These are phyloP conservation scores for Drosophila novamexicana DNA, from an alignment of 1,140 invertebrate genomes.

Conservation along the genomic window DNA sequence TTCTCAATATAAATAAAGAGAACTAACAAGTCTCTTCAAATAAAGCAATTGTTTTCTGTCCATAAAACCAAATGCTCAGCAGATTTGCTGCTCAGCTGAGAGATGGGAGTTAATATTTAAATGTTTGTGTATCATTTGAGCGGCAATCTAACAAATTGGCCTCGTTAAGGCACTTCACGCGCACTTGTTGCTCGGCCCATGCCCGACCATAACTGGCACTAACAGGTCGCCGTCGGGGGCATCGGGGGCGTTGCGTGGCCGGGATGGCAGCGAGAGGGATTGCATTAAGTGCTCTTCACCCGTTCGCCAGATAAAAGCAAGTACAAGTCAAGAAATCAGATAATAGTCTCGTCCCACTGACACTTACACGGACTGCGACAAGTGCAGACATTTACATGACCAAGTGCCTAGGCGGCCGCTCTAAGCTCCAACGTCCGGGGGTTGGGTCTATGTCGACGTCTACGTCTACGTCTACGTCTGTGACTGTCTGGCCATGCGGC, in stretches of 20 bases:
- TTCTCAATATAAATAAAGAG: too few relatives aligned
- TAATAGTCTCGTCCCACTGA: slow-evolving; percentile 55
- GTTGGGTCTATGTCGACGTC: not conserved
- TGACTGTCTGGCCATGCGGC: slow-evolving; percentile 5
- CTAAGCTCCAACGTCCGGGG: slow-evolving; percentile 9
- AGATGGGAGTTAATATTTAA: slow-evolving; percentile 16
- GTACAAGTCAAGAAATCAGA: slow-evolving; percentile 74
- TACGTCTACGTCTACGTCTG: not conserved
- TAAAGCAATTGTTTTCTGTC: not conserved
- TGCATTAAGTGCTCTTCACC: slow-evolving; percentile 40
- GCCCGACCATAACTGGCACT: not conserved
- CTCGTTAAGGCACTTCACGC: slow-evolving; percentile 16
- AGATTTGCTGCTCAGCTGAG: not conserved
- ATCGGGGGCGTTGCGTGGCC: not conserved
- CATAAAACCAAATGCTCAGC: too few relatives aligned
- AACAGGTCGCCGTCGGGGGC: not conserved
- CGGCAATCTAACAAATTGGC: slow-evolving; percentile 28
- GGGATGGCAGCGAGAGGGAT: not conserved
- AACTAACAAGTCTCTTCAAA: too few relatives aligned
- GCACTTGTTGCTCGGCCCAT: slow-evolving; percentile 18
- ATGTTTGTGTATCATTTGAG: slow-evolving; percentile 22
- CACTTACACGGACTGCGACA: slow-evolving; percentile 48
- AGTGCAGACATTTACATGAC: slow-evolving; percentile 74
- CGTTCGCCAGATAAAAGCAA: slow-evolving; percentile 45
- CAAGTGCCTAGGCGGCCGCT: slow-evolving; percentile 50